phyloP scores from a whole-genome alignment of 2,113 vertebrate species.

The Thunnus maccoyii region DNA sequence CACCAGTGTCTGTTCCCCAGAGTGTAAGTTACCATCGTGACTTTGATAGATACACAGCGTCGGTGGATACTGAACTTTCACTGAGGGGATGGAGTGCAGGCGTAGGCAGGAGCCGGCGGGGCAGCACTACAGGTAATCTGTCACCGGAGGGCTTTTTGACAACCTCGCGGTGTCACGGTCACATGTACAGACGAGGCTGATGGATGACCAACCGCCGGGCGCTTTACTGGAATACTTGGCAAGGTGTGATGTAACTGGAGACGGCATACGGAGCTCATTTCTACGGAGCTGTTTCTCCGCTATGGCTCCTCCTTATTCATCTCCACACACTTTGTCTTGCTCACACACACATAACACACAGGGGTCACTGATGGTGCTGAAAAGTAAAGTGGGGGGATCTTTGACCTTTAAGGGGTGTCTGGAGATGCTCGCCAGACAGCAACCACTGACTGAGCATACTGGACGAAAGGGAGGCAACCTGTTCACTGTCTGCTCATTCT shows the following conservation, averaged over 20 bases:
- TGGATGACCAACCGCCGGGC: conserved; percentile 38
- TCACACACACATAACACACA: conserved; percentile 13
- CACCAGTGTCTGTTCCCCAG: conserved; percentile 50
- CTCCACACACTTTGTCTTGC: conserved; percentile 22
- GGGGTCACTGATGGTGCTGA: conserved; percentile 48
- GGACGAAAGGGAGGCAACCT: conserved; percentile 16
- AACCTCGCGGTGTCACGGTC: conserved; percentile 49
- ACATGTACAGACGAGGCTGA: conserved; percentile 40
- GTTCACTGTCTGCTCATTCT: conserved; percentile 13
- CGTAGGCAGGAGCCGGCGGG: conserved; percentile 21
- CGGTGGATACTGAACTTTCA: conserved; percentile 54
- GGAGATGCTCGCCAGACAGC: conserved; percentile 57
- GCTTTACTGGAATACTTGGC: conserved; percentile 17
- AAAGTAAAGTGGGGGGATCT: conserved; percentile 33
- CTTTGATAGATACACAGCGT: conserved; percentile 72
- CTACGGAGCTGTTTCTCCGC: conserved; percentile 19
- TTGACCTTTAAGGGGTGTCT: conserved; percentile 62
- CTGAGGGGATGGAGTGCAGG: conserved; percentile 47
- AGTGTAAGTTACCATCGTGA: conserved; percentile 74
- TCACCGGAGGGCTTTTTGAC: conserved; percentile 61
- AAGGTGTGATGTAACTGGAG: conserved; percentile 54
- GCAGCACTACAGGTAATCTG: conserved; percentile 50
- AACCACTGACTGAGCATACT: conserved; percentile 6
- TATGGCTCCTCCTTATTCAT: conserved; percentile 1
- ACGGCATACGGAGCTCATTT: conserved; percentile 20